Conservation (phyloP, 2,113 vertebrate species). For the Falco punctatus region DNA sequence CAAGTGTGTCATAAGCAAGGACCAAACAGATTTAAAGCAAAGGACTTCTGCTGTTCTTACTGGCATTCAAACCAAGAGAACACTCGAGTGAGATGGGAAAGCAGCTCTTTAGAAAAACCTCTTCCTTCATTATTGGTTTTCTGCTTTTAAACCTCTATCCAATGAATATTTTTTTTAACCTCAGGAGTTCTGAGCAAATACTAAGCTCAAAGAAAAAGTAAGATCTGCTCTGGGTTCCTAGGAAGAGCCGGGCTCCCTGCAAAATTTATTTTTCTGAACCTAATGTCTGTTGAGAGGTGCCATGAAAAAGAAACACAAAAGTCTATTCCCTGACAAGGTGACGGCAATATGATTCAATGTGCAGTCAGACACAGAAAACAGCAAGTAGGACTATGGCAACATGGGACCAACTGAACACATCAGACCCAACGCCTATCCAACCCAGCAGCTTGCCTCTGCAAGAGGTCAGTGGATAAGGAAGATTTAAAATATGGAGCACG, state of each 20-base stretch:
- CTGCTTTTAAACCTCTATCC: background rate
- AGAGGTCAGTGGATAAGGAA: background rate
- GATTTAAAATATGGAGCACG: background rate
- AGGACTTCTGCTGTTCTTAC: background rate
- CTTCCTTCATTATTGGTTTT: background rate
- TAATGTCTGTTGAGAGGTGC: background rate
- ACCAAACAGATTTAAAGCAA: background rate
- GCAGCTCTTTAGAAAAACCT: background rate
- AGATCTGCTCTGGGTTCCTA: background rate
- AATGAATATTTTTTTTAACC: background rate
- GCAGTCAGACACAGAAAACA: background rate
- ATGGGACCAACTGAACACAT: fast-evolving
- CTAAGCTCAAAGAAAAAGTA: background rate
- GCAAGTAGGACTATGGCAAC: no score
- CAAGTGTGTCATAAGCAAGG: background rate
- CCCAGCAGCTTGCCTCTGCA: background rate
- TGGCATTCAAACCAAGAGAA: background rate
- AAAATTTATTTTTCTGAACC: background rate
- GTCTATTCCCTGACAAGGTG: background rate
- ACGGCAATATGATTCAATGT: no score
- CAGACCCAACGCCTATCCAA: background rate
- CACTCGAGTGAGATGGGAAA: background rate
- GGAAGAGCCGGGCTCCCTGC: background rate
- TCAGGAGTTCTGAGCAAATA: background rate
- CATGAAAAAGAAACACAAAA: background rate